phyloP scores from a whole-genome alignment of 1,140 invertebrate genomes.

The Helicorthomorpha holstii region DNA sequence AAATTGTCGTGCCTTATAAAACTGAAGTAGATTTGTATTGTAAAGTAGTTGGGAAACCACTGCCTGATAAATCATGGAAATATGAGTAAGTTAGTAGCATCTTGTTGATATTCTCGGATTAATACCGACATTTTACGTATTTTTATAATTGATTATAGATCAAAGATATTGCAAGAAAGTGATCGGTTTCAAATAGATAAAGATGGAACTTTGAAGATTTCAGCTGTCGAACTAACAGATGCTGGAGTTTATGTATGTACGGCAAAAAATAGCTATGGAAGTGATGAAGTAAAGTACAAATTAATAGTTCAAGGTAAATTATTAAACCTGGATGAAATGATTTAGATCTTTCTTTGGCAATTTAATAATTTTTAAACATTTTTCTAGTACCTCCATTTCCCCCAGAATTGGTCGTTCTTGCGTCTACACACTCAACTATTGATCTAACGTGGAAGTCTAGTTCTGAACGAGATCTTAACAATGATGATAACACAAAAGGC shows the following conservation, averaged over 20 bases:
- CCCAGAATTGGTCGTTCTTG: background rate
- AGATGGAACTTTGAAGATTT: constrained; percentile 5
- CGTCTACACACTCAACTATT: constrained; percentile 1
- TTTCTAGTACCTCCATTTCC: constrained; percentile 4
- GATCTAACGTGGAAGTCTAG: constrained; percentile 3
- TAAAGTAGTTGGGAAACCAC: constrained; percentile 70
- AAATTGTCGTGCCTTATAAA: constrained; percentile 72
- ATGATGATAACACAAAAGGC: background rate
- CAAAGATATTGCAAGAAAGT: background rate
- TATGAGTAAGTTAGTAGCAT: background rate
- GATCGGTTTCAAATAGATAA: background rate
- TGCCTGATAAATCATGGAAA: constrained; percentile 65
- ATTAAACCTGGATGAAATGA: background rate
- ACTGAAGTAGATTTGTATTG: constrained; percentile 81
- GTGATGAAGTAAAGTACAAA: constrained; percentile 4
- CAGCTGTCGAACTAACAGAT: background rate
- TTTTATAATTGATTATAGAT: background rate
- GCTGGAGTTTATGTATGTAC: constrained; percentile 5
- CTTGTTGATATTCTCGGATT: background rate
- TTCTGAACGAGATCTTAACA: too few relatives aligned
- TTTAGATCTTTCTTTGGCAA: too few relatives aligned
- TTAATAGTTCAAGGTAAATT: constrained; percentile 7
- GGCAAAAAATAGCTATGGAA: constrained; percentile 2
- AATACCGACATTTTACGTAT: background rate
- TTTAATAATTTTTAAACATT: background rate